Evolutionary conservation across 1,140 invertebrate species (phyloP).

Genomic region (Thrips palmi): DNA sequence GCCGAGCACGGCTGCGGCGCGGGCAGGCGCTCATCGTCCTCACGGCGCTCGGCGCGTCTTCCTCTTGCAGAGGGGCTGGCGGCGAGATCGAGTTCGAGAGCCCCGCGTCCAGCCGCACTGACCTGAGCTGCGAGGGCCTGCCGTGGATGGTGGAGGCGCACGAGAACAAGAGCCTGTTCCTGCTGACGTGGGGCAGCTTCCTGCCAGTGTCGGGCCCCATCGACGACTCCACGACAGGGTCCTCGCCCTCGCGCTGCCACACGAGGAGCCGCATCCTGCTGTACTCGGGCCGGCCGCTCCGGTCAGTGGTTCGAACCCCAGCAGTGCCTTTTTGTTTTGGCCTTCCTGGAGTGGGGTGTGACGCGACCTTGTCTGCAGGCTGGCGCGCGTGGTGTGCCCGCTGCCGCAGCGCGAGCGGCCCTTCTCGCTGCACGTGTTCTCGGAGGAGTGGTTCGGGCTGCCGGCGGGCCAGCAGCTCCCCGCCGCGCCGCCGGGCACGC

Average conservation of each 20-base stretch:
- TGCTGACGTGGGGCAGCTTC: conserved; percentile 49
- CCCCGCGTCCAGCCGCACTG: conserved; percentile 24
- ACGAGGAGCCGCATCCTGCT: conserved; percentile 54
- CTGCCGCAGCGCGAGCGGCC: conserved; percentile 41
- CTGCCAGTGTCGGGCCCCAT: conserved; percentile 12
- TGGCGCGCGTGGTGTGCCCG: conserved; percentile 56
- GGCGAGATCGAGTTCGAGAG: conserved; percentile 42
- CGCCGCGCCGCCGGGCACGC: conserved; percentile 1
- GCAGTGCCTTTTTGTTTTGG: too few relatives aligned
- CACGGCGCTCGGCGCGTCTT: too few relatives aligned
- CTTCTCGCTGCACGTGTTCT: conserved; percentile 50
- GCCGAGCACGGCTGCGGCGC: too few relatives aligned
- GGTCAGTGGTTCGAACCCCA: too few relatives aligned
- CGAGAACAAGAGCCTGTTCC: conserved; percentile 49
- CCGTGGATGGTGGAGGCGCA: conserved; percentile 62
- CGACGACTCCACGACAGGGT: conserved; percentile 13
- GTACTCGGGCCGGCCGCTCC: conserved; percentile 34
- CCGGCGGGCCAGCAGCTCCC: neutral
- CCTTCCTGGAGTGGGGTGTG: too few relatives aligned
- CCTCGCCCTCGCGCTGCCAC: conserved; percentile 35
- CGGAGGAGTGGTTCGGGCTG: conserved; percentile 52
- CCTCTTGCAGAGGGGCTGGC: conserved; percentile 47
- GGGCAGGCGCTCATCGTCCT: too few relatives aligned
- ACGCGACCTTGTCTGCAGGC: conserved; percentile 31
- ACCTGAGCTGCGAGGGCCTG: conserved; percentile 44